Evolutionary conservation across 2,888 invertebrate species (phyloP), one percentile per base, ranked within the genome.

Genomic region (Tryphoninae sp.): DNA sequence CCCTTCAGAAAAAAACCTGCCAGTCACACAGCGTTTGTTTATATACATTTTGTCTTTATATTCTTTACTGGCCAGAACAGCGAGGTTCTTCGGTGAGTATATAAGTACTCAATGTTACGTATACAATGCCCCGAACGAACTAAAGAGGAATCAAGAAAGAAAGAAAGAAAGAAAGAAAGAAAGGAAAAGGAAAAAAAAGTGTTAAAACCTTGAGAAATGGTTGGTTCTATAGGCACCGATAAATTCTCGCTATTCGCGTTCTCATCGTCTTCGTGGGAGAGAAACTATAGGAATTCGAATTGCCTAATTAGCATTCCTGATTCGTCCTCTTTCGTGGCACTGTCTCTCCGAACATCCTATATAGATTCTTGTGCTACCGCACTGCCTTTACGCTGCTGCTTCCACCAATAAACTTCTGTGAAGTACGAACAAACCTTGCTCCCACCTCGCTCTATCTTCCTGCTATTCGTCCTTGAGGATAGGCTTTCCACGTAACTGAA

Each of bases 281-380:
- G 73, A 49, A 68, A 45, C 51, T 53, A 77, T 62, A 82, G 59
- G 72, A 79, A 79, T 82, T 82, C 79, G 64, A 77, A 82, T 79
- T 79, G 76, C 72, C 73, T 76, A 76, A 82, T 82, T 82, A 79
- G 82, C 73, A 82, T 82, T 82, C 79, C 33, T 45, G 71, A 72
- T 59, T 71, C 82, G 76, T 82, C 64, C 79, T 45, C 72, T 79
- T 82, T 79, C 73, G 82, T 73, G 68, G 76, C 68, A 73, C 68
- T 69, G 53, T 75, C 45, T 49, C 42, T 65, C 16, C 69, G 19
- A 59, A 49, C 51, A 67, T 67, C 69, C 61, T 69, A 62, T 58
- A 49, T 75, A 73, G 51, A 49, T 58, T 33, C 33, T 33, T 33
- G 33, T 33, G 33, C 33, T 33, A 33, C 3, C 33, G 33, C 33